Evolutionary conservation across 2,797 vertebrate species (phyloP).

Genomic region (Poecilia picta): DNA sequence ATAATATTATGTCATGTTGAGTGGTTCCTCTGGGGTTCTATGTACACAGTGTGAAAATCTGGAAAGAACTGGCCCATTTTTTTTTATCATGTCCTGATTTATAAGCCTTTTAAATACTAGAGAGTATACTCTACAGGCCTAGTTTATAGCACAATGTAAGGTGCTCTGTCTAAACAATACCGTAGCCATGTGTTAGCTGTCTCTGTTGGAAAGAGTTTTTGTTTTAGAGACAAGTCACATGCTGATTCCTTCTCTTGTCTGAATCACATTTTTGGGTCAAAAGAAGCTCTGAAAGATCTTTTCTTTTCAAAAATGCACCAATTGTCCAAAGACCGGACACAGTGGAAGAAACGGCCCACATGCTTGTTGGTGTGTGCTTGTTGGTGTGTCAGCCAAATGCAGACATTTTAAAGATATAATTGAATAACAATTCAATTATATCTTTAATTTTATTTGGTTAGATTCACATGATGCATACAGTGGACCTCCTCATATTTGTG

Average conservation of each 20-base stretch:
- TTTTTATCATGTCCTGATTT: not conserved
- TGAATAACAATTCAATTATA: too few species aligned
- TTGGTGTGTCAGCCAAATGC: not conserved
- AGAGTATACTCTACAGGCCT: not conserved
- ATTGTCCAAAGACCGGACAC: not conserved
- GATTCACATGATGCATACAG: not conserved
- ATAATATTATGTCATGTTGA: not conserved
- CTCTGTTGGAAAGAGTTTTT: slow-evolving; percentile 1
- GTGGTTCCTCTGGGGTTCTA: not conserved
- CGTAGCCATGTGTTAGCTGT: not conserved
- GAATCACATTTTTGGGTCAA: not conserved
- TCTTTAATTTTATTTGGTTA: not conserved
- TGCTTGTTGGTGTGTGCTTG: not conserved
- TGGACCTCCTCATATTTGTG: too few species aligned
- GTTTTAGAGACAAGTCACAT: not conserved
- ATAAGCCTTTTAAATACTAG: not conserved
- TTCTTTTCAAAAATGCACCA: not conserved
- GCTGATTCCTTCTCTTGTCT: not conserved
- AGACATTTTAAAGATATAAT: not conserved
- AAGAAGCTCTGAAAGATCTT: not conserved
- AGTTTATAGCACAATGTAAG: not conserved
- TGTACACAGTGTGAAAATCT: not conserved
- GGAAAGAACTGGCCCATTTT: not conserved
- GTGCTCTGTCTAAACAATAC: not conserved
- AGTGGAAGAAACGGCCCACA: not conserved